Percentiles rank a stretch among this genome's conserved stretches.
Evolutionary conservation across 64 coral and sea anemone genomes (phyloP).

Genomic region (Dendrophyllia cribrosa): DNA sequence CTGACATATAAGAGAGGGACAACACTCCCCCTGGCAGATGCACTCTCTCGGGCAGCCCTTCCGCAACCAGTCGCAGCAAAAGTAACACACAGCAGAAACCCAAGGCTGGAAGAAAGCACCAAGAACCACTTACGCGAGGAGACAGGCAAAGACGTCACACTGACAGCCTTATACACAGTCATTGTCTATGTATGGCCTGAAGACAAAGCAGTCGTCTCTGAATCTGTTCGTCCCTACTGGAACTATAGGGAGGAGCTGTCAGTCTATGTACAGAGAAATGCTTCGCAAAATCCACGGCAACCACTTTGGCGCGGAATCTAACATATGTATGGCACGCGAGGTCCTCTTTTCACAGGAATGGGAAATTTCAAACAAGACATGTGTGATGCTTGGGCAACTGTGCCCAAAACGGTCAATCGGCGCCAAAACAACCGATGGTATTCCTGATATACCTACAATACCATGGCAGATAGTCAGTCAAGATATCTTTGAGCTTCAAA

Average conservation of each 20-base stretch:
- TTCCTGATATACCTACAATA: slow-evolving; percentile 30
- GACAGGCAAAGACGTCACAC: slow-evolving; percentile 3
- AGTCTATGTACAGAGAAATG: neutral
- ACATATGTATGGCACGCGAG: slow-evolving; percentile 51
- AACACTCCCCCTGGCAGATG: neutral
- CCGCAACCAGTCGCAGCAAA: neutral
- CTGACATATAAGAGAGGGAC: no score
- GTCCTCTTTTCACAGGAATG: slow-evolving; percentile 67
- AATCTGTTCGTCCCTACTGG: neutral
- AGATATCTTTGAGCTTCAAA: slow-evolving; percentile 25
- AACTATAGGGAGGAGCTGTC: no score
- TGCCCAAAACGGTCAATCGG: slow-evolving; percentile 27
- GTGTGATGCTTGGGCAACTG: slow-evolving; percentile 43
- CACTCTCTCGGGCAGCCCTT: slow-evolving; percentile 11
- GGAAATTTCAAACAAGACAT: slow-evolving; percentile 41
- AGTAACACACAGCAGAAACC: neutral
- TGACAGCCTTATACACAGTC: neutral
- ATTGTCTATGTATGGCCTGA: slow-evolving; percentile 11
- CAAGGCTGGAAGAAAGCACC: slow-evolving; percentile 32
- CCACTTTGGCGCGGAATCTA: slow-evolving; percentile 57
- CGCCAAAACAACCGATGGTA: slow-evolving; percentile 62
- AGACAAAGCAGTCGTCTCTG: no score
- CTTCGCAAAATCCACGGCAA: slow-evolving; percentile 29
- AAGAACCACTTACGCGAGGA: neutral
- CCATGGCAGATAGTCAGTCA: slow-evolving; percentile 76